Evolutionary conservation across 1,140 invertebrate genomes (phyloP).

Genomic region (Pogonognathellus flavescens): DNA sequence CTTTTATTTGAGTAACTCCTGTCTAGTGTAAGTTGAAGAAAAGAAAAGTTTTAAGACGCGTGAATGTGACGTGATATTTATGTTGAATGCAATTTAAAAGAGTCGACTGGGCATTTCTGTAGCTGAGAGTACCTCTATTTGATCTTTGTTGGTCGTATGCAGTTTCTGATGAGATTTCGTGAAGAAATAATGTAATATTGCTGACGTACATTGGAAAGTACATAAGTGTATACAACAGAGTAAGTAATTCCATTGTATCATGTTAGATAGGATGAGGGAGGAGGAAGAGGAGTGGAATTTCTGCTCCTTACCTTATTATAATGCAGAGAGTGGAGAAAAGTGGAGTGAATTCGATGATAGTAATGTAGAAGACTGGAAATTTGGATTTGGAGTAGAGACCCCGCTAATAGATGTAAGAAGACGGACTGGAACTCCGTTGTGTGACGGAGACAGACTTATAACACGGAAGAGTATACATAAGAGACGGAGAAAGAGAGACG

Average conservation of each 20-base stretch:
- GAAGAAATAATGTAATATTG: too few relatives aligned
- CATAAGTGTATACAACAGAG: conserved; percentile 15
- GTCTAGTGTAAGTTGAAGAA: too few relatives aligned
- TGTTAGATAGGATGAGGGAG: conserved; percentile 7
- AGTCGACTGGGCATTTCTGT: too few relatives aligned
- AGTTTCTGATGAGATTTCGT: too few relatives aligned
- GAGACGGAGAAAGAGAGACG: conserved; percentile 13
- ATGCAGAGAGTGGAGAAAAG: too few relatives aligned
- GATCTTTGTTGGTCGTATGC: too few relatives aligned
- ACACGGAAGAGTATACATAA: not conserved
- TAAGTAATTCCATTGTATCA: conserved; percentile 2
- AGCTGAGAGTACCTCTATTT: too few relatives aligned
- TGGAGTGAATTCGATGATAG: not conserved
- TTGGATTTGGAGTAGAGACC: not conserved
- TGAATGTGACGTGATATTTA: too few relatives aligned
- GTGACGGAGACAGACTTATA: not conserved
- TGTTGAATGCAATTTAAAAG: too few relatives aligned
- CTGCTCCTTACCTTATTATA: too few relatives aligned
- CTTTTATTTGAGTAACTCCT: too few relatives aligned
- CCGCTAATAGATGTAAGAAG: not conserved
- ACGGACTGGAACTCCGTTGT: not conserved
- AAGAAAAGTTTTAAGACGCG: too few relatives aligned
- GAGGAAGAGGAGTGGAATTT: not conserved
- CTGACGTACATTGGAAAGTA: not conserved
- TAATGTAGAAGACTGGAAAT: not conserved